Evolutionary conservation across 2,888 invertebrate genomes (phyloP), one percentile per base, ranked within the genome.

Genomic region (Hirudinaria manillensis): DNA sequence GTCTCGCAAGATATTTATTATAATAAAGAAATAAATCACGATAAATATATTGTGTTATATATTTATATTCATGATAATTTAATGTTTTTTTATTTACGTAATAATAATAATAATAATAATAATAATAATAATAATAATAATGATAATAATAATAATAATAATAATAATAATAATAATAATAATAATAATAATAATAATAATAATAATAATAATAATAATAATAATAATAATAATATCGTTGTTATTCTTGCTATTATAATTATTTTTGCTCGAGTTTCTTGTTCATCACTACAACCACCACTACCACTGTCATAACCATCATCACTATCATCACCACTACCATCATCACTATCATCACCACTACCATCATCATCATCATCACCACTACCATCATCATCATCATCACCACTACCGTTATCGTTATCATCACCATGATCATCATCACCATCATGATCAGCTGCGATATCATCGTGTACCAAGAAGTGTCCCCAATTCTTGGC

Each of bases 371-470:
- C 24, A 38, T 24, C 24, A 24, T 24, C 51, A 38, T 70, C 70
- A 16, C 19, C n/a, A 61, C n/a, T 1, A 19, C n/a, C n/a, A 38
- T 21, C 70, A 45, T 70, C 51, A 70, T 32, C 45, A 38, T 70
- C 45, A 38, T 6, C 24, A 13, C 10, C 36, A 45, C 38, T 45
- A 45, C n/a, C 24, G 21, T 21, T 27, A 70, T 45, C 51, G 7
- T 38, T 45, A 36, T 45, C 51, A 38, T 45, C 70, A 70, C 21
- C 70, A 70, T 70, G 45, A 70, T 32, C 38, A 70, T 24, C 38
- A 70, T 45, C 70, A 34, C 10, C n/a, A 45, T 70, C 70, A 70
- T n/a, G 1, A 36, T 45, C 38, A 70, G 19, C 34, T 13, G 27
- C 68, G 21, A 6, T 7, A 36, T 21, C 70, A 70, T 24, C n/a